Percentiles rank a stretch among this genome's conserved stretches.
phyloP scores from a whole-genome alignment of 1,140 invertebrate genomes.

The Drosophila auraria region DNA sequence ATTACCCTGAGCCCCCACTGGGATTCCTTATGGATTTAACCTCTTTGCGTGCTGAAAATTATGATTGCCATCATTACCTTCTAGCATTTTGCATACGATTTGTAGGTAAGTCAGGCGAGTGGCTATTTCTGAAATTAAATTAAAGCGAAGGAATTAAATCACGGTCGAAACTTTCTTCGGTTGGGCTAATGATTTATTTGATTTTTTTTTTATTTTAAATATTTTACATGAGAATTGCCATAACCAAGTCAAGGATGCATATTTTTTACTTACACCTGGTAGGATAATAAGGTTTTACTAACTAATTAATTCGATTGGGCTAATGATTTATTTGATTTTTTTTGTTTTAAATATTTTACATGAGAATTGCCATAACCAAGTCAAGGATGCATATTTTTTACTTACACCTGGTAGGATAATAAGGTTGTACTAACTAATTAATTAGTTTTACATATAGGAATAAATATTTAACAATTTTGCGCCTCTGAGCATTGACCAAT shows the following conservation, averaged over 20 bases:
- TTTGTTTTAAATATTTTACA: not conserved
- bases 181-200: not conserved
- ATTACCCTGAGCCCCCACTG: constrained; percentile 17
- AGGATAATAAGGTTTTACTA: no score
- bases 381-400: not conserved
- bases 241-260: not conserved
- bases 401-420: no score
- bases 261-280: not conserved
- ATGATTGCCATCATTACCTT: constrained; percentile 69
- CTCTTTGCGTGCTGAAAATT: constrained; percentile 65
- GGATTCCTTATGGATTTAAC: constrained; percentile 20
- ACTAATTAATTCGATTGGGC: no score
- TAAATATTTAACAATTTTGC: no score
- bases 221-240: not conserved
- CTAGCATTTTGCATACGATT: constrained; percentile 38
- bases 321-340: not conserved
- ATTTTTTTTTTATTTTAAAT: no score
- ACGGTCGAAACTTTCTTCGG: not conserved
- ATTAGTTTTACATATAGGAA: no score
- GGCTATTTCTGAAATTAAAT: constrained; percentile 38
- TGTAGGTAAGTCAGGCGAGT: not conserved
- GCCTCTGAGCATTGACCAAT: no score
- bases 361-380: not conserved
- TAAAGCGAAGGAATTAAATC: constrained; percentile 9
- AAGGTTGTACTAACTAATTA: no score